These are phyloP conservation scores for Acromyrmex echinatior DNA, from an alignment of 1,140 invertebrate genomes.

Conservation along the genomic window DNA sequence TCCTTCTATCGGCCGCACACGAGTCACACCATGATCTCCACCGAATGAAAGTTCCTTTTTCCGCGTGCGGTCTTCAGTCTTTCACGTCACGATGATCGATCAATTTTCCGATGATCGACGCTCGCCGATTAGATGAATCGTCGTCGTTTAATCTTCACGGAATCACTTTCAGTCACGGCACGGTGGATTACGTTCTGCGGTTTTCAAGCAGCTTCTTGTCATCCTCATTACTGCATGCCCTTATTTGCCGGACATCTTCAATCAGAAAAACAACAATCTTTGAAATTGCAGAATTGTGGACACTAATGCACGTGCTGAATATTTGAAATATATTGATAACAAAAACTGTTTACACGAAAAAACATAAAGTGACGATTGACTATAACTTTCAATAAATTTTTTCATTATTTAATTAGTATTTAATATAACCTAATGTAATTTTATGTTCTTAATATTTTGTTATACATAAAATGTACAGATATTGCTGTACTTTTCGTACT, in stretches of 20 bases:
- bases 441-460: too few relatives aligned
- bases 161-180: conserved; percentile 35
- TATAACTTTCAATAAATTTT: background rate
- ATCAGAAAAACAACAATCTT: background rate
- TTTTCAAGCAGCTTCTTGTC: conserved; percentile 37
- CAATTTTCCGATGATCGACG: conserved; percentile 35
- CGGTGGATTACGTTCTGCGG: background rate
- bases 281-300: background rate
- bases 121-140: background rate
- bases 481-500: too few relatives aligned
- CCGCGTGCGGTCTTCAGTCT: conserved; percentile 13
- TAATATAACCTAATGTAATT: background rate
- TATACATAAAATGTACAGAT: too few relatives aligned
- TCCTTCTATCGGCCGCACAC: conserved; percentile 29
- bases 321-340: background rate
- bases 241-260: conserved; percentile 41
- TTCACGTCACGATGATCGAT: conserved; percentile 33
- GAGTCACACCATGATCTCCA: conserved; percentile 68
- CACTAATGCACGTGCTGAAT: background rate
- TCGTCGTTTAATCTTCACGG: conserved; percentile 27
- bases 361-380: background rate
- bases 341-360: background rate
- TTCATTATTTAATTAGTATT: background rate
- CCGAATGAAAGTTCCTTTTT: conserved; percentile 24
- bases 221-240: conserved; percentile 28